Base-by-base conservation (phyloP, 1,140 invertebrate species). In the Drosophila parvula region DNA sequence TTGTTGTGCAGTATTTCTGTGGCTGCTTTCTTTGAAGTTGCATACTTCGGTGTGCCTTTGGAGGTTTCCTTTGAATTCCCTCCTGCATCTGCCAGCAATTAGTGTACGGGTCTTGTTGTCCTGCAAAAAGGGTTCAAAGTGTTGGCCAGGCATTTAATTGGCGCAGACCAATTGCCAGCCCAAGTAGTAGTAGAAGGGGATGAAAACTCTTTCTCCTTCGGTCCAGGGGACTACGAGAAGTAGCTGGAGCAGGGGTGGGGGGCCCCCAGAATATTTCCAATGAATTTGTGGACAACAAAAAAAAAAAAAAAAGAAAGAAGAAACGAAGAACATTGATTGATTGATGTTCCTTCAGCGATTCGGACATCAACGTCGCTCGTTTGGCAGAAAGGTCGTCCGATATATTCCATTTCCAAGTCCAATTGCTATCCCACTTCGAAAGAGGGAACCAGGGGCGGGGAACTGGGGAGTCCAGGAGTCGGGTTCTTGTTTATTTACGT, bases 1-100 rank as follows among this genome's bases (percentile, higher is more conserved):
- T 48, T 55, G 58, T 40, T 74, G 38, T 62, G 60, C 45, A 45
- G 69, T 53, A 53, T 74, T 76, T 75, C 73, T 38, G 80, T 65
- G 78, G 79, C 77, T 89, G 84, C 84, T 89, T 84, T 89, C 84
- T 89, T 88, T 88, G 83, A 88, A 89, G 83, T 88, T 83, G 84
- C 83, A 89, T 88, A 59, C 74, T 89, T 88, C 84, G 80, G 83
- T 76, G 82, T 85, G 81, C 81, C 81, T 86, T 84, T 85, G 82
- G 74, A 73, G 69, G 74, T 89, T 89, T 89, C 74, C 84, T 88
- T 88, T 88, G 80, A 88, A 88, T 78, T 89, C 64, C 71, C 47
- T 64, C 57, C 51, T 68, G 80, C 84, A 89, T 89, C 80, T 84
- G 84, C 80, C 77, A 83, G 84, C 84, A 89, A 89, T 89, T 89